phyloP scores from a whole-genome alignment of 1,140 invertebrate genomes.

The Catajapyx aquilonaris region DNA sequence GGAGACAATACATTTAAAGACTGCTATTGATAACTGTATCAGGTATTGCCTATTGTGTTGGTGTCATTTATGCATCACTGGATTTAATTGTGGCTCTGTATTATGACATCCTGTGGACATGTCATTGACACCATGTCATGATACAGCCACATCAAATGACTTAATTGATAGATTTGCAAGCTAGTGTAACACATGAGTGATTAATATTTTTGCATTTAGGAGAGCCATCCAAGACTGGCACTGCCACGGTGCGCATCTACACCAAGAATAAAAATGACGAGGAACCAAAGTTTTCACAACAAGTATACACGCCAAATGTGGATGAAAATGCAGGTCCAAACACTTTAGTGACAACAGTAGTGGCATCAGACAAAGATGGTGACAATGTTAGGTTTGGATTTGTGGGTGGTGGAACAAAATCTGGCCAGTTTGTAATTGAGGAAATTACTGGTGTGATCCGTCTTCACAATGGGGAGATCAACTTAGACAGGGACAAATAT shows the following conservation, averaged over 20 bases:
- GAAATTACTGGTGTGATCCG: constrained; percentile 87
- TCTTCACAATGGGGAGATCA: constrained; percentile 60
- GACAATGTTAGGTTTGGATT: constrained; percentile 87
- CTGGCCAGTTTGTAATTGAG: constrained; percentile 85
- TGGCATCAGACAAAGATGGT: constrained; percentile 86
- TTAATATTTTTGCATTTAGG: constrained; percentile 24
- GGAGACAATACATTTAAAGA: too few relatives aligned
- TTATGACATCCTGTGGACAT: too few relatives aligned
- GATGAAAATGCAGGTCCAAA: constrained; percentile 88
- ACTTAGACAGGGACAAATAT: constrained; percentile 56
- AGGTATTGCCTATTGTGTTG: too few relatives aligned
- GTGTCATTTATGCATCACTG: too few relatives aligned
- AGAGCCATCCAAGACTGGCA: constrained; percentile 73
- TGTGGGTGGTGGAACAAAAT: constrained; percentile 67
- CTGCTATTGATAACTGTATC: too few relatives aligned
- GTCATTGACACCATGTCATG: too few relatives aligned
- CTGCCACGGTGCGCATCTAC: constrained; percentile 77
- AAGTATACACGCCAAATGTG: constrained; percentile 88
- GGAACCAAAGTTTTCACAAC: constrained; percentile 86
- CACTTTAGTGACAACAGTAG: constrained; percentile 80
- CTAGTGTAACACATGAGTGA: too few relatives aligned
- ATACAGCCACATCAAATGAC: too few relatives aligned
- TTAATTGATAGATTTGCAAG: too few relatives aligned
- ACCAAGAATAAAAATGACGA: constrained; percentile 94
- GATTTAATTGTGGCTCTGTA: too few relatives aligned